A percentile compares a stretch with the other conserved stretches of the same genome.
These are phyloP conservation scores for Alloplasta piceator DNA, from an alignment of 2,888 invertebrate genomes.

Conservation along the genomic window DNA sequence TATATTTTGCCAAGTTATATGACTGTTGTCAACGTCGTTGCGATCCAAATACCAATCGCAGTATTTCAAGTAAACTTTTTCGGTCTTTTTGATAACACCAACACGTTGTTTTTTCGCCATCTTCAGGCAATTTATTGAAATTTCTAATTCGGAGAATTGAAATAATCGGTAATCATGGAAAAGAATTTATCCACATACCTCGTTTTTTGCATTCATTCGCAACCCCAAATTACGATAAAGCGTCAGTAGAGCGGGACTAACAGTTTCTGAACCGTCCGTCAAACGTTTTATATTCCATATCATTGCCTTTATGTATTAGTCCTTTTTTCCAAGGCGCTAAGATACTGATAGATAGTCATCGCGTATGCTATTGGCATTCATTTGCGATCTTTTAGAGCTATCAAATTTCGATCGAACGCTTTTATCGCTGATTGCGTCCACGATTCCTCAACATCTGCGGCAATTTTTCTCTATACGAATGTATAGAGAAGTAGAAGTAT, in stretches of 20 bases:
- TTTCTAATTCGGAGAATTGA: slow-evolving; percentile 8
- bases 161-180: not conserved
- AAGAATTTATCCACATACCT: slow-evolving; percentile 65
- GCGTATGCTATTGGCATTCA: slow-evolving; percentile 84
- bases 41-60: slow-evolving; percentile 87
- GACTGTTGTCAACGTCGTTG: slow-evolving; percentile 77
- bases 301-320: slow-evolving; percentile 86
- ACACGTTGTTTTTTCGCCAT: slow-evolving; percentile 87
- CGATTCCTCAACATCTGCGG: slow-evolving; percentile 86
- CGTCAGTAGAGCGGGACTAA: slow-evolving; percentile 88
- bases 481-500: slow-evolving; percentile 39
- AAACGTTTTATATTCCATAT: slow-evolving; percentile 89
- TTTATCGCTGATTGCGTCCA: slow-evolving; percentile 88
- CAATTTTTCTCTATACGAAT: slow-evolving; percentile 85
- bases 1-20: slow-evolving; percentile 90
- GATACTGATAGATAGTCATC: slow-evolving; percentile 89
- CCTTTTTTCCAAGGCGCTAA: slow-evolving; percentile 87
- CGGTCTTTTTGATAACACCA: slow-evolving; percentile 88
- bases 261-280: slow-evolving; percentile 91
- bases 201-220: slow-evolving; percentile 75
- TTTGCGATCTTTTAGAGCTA: slow-evolving; percentile 85
- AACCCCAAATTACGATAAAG: slow-evolving; percentile 89
- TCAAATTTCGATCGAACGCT: slow-evolving; percentile 89
- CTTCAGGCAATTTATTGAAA: slow-evolving; percentile 84
- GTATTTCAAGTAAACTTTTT: slow-evolving; percentile 86